Evolutionary conservation across 2,888 invertebrate genomes (phyloP).

Genomic region (Sesia bembeciformis): DNA sequence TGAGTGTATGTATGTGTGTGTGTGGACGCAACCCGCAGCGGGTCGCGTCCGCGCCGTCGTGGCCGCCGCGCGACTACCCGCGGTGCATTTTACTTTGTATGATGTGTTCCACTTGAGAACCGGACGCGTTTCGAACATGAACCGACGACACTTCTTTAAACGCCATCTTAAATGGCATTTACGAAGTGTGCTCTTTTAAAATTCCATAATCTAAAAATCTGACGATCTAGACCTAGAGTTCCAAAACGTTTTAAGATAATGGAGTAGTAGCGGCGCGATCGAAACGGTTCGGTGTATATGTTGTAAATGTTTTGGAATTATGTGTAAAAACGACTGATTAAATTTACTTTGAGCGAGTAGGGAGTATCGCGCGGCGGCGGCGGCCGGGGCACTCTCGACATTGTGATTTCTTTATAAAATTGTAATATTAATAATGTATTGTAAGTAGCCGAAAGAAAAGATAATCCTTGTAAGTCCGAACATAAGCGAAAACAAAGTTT

Average conservation of each 20-base stretch:
- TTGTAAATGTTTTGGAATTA: conserved; percentile 48
- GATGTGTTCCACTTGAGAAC: conserved; percentile 9
- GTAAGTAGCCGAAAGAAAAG: conserved; percentile 69
- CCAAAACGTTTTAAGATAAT: neutral
- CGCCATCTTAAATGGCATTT: too few species aligned
- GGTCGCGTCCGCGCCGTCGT: conserved; percentile 8
- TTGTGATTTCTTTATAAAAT: conserved; percentile 72
- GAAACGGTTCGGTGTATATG: conserved; percentile 21
- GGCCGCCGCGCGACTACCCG: conserved; percentile 7
- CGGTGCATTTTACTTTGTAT: conserved; percentile 8
- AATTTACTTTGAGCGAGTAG: conserved; percentile 42
- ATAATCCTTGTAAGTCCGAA: conserved; percentile 67
- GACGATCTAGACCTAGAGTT: too few species aligned
- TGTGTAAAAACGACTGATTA: conserved; percentile 64
- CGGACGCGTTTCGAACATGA: neutral
- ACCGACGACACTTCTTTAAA: too few species aligned
- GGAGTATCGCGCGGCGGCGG: conserved; percentile 31
- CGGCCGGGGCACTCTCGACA: conserved; percentile 38
- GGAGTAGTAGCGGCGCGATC: conserved; percentile 9
- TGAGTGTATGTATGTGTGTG: conserved; percentile 2
- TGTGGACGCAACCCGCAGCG: neutral
- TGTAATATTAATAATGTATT: conserved; percentile 51
- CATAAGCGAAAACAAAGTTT: conserved; percentile 60
- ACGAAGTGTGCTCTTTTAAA: too few species aligned
- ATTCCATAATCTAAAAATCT: too few species aligned